These are phyloP conservation scores for Electrona antarctica DNA, from an alignment of 2,113 vertebrate species.

Conservation along the genomic window DNA sequence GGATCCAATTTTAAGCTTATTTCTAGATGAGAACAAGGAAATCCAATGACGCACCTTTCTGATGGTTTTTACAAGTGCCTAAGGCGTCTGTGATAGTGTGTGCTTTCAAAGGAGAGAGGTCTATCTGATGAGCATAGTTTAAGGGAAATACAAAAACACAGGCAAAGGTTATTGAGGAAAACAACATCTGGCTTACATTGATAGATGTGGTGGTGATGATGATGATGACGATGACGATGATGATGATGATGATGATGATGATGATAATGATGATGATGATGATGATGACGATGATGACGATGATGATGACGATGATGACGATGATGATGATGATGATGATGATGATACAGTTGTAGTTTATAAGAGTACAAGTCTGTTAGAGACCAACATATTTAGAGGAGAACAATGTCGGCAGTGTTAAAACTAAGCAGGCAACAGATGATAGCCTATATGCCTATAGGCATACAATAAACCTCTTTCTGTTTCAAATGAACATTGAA, in stretches of 20 bases:
- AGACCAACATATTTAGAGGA: conserved; percentile 54
- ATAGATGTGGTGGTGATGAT: no score
- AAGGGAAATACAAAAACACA: conserved; percentile 32
- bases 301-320: conserved; percentile 22
- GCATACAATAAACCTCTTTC: conserved; percentile 51
- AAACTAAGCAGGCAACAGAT: conserved; percentile 72
- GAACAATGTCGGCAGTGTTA: conserved; percentile 77
- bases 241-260: background rate
- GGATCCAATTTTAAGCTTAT: conserved; percentile 6
- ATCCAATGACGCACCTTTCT: background rate
- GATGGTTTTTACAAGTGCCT: background rate
- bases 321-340: background rate
- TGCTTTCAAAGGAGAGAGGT: conserved; percentile 19
- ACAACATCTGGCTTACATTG: conserved; percentile 21
- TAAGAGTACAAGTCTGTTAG: conserved; percentile 54
- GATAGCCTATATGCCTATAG: conserved; percentile 60
- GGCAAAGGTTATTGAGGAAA: conserved; percentile 30
- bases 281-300: conserved; percentile 23
- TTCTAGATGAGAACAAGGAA: background rate
- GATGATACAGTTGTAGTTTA: conserved; percentile 48
- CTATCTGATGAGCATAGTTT: conserved; percentile 34
- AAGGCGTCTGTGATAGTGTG: conserved; percentile 9
- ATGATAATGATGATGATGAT: conserved; percentile 18
- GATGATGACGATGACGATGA: no score
- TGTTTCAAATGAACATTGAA: conserved; percentile 37